phyloP scores from a whole-genome alignment of 1,140 invertebrate genomes.

The Drosophila oshimai region DNA sequence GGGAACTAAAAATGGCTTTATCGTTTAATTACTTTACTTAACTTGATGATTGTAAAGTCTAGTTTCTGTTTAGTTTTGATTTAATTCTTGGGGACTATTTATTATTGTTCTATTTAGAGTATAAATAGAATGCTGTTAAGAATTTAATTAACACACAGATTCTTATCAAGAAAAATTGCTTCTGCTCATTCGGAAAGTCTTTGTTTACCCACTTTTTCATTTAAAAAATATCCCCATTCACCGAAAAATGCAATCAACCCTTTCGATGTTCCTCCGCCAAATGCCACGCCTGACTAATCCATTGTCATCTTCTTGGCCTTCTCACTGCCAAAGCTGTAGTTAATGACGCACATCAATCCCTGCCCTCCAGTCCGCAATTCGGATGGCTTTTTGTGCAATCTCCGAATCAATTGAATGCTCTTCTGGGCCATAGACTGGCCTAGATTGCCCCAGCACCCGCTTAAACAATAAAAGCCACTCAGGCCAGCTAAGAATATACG shows the following conservation, averaged over 20 bases:
- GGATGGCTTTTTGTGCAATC: conserved; percentile 7
- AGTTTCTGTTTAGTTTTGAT: no score
- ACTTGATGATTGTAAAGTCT: no score
- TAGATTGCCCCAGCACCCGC: conserved; percentile 36
- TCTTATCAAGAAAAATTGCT: no score
- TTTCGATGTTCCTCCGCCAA: background rate
- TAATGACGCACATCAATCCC: conserved; percentile 19
- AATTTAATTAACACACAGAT: no score
- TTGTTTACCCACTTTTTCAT: background rate
- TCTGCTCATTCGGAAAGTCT: no score
- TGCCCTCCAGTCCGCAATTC: conserved; percentile 15
- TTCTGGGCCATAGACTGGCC: conserved; percentile 40
- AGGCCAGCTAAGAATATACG: conserved; percentile 5
- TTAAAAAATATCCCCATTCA: background rate
- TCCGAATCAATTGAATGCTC: conserved; percentile 54
- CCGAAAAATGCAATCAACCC: background rate
- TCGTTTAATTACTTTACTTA: no score
- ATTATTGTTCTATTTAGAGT: no score
- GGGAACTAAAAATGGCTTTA: no score
- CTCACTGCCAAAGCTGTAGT: conserved; percentile 11
- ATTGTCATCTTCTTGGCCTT: conserved; percentile 41
- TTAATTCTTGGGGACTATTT: no score
- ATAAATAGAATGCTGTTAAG: no score
- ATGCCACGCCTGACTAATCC: conserved; percentile 5
- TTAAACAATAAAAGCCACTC: conserved; percentile 70